Base-by-base conservation (phyloP, 2,113 vertebrate species). In the Dasypus novemcinctus region DNA sequence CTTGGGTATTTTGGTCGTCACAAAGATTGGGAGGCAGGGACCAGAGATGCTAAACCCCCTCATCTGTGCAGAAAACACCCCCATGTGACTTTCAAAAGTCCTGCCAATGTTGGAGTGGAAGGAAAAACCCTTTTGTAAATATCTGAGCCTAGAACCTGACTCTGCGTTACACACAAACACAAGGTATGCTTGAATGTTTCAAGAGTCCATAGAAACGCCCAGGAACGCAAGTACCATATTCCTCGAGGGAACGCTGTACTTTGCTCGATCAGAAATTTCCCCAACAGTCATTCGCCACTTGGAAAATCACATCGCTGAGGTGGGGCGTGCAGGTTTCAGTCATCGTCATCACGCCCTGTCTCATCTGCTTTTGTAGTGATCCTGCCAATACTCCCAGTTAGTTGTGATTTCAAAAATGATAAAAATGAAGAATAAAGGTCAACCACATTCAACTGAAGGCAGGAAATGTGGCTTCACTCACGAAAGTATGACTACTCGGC, bases 161-260 rank as follows among this genome's bases (percentile, higher is more conserved):
- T 75, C n/a, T 43, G 52, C 10, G 15, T 54, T 49, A 21, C 23
- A 61, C 21, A 71, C 0, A n/a, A 15, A 18, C 49, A 18, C 41
- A 52, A 25, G 63, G n/a, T 10, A 25, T 25, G 14, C 69, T 6
- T 7, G 38, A 23, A 54, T 0, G 18, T 15, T 3, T 25, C 2
- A 13, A 12, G 15, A 14, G 21, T 8, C 7, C 0, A 1, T 13
- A 29, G 29, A 4, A 33, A 5, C 4, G 29, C 43, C 18, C 61
- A 20, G 81, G 13, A 17, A 23, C 0, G 1, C 21, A 23, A 7
- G 9, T 0, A 7, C 41, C 13, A 0, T 0, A 4, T 1, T 1
- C 1, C 3, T 3, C 13, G 27, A 12, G 46, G 68, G 0, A 66
- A 59, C 12, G 1, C 57, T 1, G 3, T 2, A 49, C 59, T 66